Percentiles rank a stretch among this genome's conserved stretches.
Evolutionary conservation across 2,797 vertebrate species (phyloP).

Genomic region (Gallinago stenura): DNA sequence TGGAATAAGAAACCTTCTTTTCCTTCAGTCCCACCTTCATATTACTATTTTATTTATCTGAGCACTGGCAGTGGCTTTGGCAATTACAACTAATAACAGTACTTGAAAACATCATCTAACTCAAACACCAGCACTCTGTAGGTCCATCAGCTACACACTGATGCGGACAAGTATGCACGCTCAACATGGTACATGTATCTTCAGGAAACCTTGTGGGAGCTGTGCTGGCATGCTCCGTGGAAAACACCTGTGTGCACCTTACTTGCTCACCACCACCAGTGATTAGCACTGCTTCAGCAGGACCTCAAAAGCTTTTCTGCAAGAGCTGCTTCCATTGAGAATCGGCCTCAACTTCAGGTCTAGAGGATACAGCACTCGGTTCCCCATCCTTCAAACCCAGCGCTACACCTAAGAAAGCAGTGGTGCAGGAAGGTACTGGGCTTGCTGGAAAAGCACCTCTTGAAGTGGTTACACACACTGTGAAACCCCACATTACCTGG

Average conservation of each 20-base stretch:
- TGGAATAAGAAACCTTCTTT: not conserved
- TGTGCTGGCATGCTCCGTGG: not conserved
- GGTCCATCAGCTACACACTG: not conserved
- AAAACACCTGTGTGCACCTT: not conserved
- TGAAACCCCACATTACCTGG: not conserved
- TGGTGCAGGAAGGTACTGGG: not conserved
- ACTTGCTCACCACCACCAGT: too few species aligned
- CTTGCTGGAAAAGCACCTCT: not conserved
- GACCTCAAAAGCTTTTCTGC: not conserved
- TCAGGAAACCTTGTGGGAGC: not conserved
- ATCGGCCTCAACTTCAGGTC: not conserved
- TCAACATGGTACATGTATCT: accelerated
- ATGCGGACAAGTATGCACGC: accelerated
- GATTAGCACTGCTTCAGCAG: not conserved
- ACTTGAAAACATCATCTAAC: not conserved
- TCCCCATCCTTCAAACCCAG: not conserved
- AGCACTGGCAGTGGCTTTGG: not conserved
- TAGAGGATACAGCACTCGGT: not conserved
- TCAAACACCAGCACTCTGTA: not conserved
- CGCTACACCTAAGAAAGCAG: not conserved
- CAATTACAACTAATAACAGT: not conserved
- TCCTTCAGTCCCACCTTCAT: not conserved
- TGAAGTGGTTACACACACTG: not conserved
- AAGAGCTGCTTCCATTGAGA: not conserved
- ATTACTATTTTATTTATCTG: not conserved